Conservation (phyloP, 2,113 vertebrate species). For the Burhinus oedicnemus region DNA sequence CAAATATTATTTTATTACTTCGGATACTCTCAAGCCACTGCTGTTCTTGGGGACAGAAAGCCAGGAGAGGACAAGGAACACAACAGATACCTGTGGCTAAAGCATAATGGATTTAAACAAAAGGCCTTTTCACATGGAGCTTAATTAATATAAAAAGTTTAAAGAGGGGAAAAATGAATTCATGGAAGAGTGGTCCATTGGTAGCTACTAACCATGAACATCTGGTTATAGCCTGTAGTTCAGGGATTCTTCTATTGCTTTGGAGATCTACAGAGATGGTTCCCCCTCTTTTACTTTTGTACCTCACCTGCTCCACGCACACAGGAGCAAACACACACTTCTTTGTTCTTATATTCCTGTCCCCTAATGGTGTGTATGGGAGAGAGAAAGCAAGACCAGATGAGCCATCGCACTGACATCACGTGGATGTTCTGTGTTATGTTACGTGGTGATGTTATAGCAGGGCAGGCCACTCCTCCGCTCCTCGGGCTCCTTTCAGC, state of each 20-base stretch:
- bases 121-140: neutral
- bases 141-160: neutral
- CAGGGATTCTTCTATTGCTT: neutral
- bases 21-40: neutral
- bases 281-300: neutral
- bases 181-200: neutral
- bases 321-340: neutral
- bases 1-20: neutral
- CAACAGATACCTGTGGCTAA: neutral
- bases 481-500: neutral
- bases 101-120: neutral
- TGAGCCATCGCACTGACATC: neutral
- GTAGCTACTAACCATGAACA: neutral
- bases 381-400: neutral
- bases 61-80: neutral
- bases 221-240: neutral
- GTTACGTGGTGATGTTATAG: neutral
- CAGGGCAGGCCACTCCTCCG: neutral
- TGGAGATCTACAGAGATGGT: neutral
- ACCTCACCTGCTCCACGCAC: fast-evolving
- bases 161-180: neutral
- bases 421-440: neutral
- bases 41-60: neutral
- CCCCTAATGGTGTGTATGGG: neutral
- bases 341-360: neutral